Percentiles rank a stretch among this genome's conserved stretches.
Conservation (phyloP, 2,797 vertebrate genomes). For the Trachops cirrhosus region DNA sequence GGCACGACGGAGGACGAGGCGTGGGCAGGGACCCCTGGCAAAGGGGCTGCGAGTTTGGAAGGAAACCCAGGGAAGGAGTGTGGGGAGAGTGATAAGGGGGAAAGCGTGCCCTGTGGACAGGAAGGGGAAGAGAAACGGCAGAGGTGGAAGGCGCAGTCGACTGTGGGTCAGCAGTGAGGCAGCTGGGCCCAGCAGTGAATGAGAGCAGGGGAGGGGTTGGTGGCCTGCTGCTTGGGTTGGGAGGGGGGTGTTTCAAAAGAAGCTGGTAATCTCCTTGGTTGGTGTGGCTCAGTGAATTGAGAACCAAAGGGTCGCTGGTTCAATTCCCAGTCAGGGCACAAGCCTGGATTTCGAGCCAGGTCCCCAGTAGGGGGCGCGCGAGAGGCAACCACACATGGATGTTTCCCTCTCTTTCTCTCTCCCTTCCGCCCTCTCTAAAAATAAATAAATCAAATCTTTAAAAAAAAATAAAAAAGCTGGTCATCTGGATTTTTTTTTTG, state of each 20-base stretch:
- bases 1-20: neutral
- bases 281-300: too few species aligned
- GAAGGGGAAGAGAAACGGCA: neutral
- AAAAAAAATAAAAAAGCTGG: neutral
- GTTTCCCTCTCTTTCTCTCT: too few species aligned
- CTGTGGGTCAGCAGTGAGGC: neutral
- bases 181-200: neutral
- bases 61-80: neutral
- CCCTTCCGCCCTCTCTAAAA: too few species aligned
- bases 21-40: too few species aligned
- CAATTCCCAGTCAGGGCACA: too few species aligned
- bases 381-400: too few species aligned
- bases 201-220: accelerated
- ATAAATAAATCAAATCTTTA: too few species aligned
- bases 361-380: too few species aligned
- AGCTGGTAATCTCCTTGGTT: too few species aligned
- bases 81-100: neutral
- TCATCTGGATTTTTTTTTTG: neutral
- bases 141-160: neutral
- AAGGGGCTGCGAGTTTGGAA: neutral
- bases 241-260: neutral
- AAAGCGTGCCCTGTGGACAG: neutral
- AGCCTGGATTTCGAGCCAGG: too few species aligned
- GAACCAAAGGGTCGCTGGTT: too few species aligned
- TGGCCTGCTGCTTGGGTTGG: neutral